Conservation (phyloP, 2,113 vertebrate genomes). For the Anolis carolinensis region DNA sequence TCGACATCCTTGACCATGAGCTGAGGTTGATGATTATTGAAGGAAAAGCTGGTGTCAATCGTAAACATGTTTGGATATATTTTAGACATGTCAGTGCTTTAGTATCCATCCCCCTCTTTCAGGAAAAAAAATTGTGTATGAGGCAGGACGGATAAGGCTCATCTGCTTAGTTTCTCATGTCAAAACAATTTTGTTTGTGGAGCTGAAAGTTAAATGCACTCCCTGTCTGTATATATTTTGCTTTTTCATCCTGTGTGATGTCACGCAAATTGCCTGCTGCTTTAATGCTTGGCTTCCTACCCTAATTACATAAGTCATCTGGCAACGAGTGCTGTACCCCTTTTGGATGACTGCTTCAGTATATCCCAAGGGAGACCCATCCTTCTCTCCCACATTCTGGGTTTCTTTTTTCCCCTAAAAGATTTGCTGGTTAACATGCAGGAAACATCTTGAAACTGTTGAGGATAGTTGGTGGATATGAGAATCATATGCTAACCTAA, state of each 20-base stretch:
- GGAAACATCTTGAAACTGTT: background rate
- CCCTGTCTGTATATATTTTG: background rate
- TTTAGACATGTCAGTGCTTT: background rate
- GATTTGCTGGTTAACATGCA: background rate
- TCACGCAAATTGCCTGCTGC: background rate
- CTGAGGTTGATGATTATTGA: too few species aligned
- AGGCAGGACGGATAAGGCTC: too few species aligned
- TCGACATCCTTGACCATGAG: background rate
- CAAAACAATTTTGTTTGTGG: background rate
- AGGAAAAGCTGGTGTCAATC: too few species aligned
- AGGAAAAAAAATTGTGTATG: background rate
- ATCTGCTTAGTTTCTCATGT: background rate
- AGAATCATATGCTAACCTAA: background rate
- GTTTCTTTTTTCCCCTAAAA: too few species aligned
- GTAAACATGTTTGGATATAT: too few species aligned
- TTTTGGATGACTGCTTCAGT: conserved; percentile 14
- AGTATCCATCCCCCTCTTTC: background rate
- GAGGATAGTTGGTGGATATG: background rate
- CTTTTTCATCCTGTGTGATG: background rate
- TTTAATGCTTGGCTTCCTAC: background rate
- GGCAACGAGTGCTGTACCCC: background rate
- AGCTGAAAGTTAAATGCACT: background rate
- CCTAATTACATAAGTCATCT: conserved; percentile 9
- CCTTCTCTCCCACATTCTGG: background rate
- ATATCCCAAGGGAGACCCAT: background rate